These are phyloP conservation scores for Brassicogethes aeneus DNA, from an alignment of 2,888 invertebrate species.

Conservation along the genomic window DNA sequence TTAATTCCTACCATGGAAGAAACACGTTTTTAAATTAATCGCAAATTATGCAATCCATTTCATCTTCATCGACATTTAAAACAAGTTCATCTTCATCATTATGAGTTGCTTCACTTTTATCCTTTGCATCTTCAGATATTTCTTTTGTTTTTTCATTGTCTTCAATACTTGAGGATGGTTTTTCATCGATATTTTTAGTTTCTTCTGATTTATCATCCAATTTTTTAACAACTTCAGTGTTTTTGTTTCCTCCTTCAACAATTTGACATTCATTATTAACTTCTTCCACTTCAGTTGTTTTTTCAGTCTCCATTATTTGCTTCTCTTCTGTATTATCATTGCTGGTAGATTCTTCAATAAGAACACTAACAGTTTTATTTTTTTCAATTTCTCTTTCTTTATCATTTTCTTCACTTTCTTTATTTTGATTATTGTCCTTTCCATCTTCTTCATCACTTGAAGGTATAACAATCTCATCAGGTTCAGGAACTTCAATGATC, in stretches of 20 bases:
- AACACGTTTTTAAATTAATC: no score
- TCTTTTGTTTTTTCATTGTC: neutral
- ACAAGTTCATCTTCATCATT: conserved; percentile 24
- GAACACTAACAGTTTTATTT: neutral
- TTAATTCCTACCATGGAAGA: no score
- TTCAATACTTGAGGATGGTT: neutral
- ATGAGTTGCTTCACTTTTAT: neutral
- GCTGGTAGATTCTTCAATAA: neutral
- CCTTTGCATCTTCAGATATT: no score
- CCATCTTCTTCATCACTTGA: conserved; percentile 40
- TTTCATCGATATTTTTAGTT: neutral
- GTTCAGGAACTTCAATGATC: conserved; percentile 30
- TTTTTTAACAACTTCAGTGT: no score
- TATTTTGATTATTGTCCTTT: no score
- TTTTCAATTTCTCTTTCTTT: conserved; percentile 5
- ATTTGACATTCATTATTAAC: no score
- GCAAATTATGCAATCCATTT: conserved; percentile 26
- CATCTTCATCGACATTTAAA: conserved; percentile 24
- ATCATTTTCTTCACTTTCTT: no score
- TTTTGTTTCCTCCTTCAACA: no score
- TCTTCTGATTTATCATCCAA: neutral
- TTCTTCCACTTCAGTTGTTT: no score
- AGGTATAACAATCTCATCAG: conserved; percentile 32
- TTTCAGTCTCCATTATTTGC: no score
- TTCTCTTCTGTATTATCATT: conserved; percentile 9